phyloP scores from a whole-genome alignment of 2,113 vertebrate genomes.

The Eupsittula cactorum region DNA sequence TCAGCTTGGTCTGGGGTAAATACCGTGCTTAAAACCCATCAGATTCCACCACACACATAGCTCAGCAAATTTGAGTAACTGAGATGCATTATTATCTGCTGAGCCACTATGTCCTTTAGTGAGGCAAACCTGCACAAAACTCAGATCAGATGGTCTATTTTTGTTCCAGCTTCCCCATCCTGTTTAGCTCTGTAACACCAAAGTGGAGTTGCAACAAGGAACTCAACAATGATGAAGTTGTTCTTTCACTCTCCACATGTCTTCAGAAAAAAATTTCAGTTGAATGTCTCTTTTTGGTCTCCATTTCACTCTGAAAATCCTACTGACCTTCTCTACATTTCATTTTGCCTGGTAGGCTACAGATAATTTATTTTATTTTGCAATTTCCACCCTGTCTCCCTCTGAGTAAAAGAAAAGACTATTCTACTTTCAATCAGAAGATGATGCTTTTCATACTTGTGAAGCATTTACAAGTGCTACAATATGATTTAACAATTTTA shows the following conservation, averaged over 20 bases:
- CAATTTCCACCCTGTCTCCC: not conserved
- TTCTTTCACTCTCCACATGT: not conserved
- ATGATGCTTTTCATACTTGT: not conserved
- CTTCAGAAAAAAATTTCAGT: not conserved
- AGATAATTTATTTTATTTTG: not conserved
- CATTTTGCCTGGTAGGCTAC: not conserved
- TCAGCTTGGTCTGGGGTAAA: not conserved
- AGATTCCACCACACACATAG: fast-evolving
- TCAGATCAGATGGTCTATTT: not conserved
- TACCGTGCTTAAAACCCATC: not conserved
- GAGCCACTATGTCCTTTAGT: not conserved
- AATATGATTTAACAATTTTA: not conserved
- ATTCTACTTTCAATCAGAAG: not conserved
- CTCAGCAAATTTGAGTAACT: not conserved
- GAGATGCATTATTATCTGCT: not conserved
- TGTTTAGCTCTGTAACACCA: not conserved
- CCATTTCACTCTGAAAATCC: not conserved
- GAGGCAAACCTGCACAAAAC: not conserved
- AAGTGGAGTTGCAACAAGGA: not conserved
- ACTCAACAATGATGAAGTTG: not conserved
- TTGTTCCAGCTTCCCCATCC: not conserved
- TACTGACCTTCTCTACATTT: not conserved
- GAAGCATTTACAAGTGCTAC: not conserved
- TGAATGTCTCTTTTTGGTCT: not conserved
- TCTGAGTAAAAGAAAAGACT: not conserved